Evolutionary conservation across 1,140 invertebrate genomes (phyloP).

Genomic region (Heliconius congener): DNA sequence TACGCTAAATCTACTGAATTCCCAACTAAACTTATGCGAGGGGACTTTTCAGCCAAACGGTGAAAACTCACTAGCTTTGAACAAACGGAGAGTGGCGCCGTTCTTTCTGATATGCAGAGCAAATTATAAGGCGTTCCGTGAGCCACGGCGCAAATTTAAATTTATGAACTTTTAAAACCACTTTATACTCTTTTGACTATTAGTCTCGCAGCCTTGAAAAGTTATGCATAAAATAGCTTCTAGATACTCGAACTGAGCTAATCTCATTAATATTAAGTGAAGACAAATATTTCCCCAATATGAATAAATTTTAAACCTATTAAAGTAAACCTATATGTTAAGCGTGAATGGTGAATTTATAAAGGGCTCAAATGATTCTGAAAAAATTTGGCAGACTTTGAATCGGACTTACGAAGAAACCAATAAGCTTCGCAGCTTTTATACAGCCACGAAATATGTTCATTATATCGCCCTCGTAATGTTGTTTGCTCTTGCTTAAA

Average conservation of each 20-base stretch:
- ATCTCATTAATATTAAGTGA: constrained; percentile 10
- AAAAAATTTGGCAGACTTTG: background rate
- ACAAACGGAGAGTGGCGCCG: constrained; percentile 53
- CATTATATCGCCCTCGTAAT: background rate
- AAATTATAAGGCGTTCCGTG: constrained; percentile 61
- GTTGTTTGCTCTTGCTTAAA: background rate
- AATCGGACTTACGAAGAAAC: background rate
- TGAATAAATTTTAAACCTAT: background rate
- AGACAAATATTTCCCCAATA: background rate
- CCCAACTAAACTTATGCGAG: constrained; percentile 67
- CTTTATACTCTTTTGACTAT: constrained; percentile 49
- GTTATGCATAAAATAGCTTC: constrained; percentile 21
- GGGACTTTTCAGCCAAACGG: constrained; percentile 63
- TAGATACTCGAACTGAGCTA: background rate
- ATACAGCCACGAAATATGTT: background rate
- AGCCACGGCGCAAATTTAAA: constrained; percentile 58
- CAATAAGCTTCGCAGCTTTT: background rate
- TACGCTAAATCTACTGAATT: constrained; percentile 66
- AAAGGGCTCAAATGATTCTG: too few species aligned
- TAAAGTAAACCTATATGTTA: background rate
- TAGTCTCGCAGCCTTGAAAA: constrained; percentile 22
- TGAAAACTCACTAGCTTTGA: constrained; percentile 62
- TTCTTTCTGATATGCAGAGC: constrained; percentile 60
- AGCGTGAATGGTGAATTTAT: too few species aligned
- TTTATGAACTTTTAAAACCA: constrained; percentile 63